These are phyloP conservation scores for Haplotaxodon microlepis DNA, from an alignment of 2,113 vertebrate species.

Conservation along the genomic window DNA sequence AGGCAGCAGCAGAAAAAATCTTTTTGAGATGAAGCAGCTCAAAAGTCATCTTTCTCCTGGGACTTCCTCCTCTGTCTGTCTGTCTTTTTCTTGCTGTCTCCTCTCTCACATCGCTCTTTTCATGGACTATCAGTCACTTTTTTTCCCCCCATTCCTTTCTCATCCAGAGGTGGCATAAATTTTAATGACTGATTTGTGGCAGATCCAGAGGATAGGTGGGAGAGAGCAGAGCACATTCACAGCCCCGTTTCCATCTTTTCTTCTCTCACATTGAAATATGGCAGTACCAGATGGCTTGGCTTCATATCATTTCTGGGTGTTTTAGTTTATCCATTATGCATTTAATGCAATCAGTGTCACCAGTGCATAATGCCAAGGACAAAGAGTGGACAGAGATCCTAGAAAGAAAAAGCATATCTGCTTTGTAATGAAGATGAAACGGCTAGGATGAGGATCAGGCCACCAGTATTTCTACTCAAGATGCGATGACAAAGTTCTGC, in stretches of 20 bases:
- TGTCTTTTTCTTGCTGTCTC: background rate
- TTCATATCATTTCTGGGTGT: background rate
- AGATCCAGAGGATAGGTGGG: background rate
- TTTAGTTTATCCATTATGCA: constrained; percentile 10
- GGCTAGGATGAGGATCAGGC: background rate
- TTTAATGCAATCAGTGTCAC: background rate
- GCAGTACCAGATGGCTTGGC: background rate
- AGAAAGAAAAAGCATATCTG: background rate
- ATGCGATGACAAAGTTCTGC: background rate
- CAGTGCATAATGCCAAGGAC: background rate
- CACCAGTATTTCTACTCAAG: background rate
- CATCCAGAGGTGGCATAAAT: constrained; percentile 18
- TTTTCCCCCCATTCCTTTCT: background rate
- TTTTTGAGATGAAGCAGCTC: constrained; percentile 22
- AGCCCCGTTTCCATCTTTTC: background rate
- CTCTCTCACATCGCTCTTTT: constrained; percentile 2
- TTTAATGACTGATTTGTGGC: constrained; percentile 26
- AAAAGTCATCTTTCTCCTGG: constrained; percentile 14
- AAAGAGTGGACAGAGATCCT: background rate
- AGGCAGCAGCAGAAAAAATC: background rate
- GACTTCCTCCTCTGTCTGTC: background rate
- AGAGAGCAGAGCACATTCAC: background rate
- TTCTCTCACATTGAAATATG: background rate
- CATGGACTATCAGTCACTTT: background rate
- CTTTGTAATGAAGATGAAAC: background rate